A percentile compares a stretch with the other conserved stretches of the same genome.
Conservation (phyloP, 2,113 vertebrate species). For the Eira barbara region DNA sequence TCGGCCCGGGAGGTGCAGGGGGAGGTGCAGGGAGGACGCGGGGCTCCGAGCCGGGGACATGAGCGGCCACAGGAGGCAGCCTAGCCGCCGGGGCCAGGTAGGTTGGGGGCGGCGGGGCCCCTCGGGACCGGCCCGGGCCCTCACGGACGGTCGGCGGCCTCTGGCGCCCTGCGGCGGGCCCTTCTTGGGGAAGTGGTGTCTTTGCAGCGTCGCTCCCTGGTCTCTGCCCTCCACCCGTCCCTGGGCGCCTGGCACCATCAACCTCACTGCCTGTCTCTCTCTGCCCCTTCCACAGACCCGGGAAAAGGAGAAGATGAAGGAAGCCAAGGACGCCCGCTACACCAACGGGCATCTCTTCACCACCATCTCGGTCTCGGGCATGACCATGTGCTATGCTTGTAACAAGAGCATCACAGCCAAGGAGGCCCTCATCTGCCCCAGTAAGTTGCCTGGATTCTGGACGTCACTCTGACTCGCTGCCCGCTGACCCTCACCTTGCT, state of each 20-base stretch:
- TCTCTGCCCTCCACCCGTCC: neutral
- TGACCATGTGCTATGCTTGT: conserved; percentile 94
- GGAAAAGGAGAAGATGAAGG: conserved; percentile 92
- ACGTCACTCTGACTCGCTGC: neutral
- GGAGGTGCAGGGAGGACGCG: conserved; percentile 68
- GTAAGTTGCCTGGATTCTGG: conserved; percentile 79
- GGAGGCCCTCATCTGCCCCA: conserved; percentile 94
- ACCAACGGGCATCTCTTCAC: conserved; percentile 96
- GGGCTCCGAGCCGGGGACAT: conserved; percentile 2
- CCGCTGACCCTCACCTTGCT: neutral
- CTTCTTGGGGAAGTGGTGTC: neutral
- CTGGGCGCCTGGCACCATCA: neutral
- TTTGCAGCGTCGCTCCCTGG: neutral
- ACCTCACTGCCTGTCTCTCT: neutral
- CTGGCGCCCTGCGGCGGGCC: neutral
- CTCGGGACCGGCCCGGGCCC: neutral
- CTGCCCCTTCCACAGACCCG: conserved; percentile 83
- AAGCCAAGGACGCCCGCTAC: conserved; percentile 91
- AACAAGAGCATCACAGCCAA: conserved; percentile 97
- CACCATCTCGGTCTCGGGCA: conserved; percentile 92
- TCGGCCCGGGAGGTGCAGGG: conserved; percentile 63
- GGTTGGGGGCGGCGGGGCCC: neutral
- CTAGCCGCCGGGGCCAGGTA: conserved; percentile 65
- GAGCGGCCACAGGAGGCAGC: conserved; percentile 59
- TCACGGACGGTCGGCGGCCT: neutral